Evolutionary conservation across 2,888 invertebrate genomes (phyloP), one percentile per base, ranked within the genome.

Genomic region (Epiperipatus broadwayi): DNA sequence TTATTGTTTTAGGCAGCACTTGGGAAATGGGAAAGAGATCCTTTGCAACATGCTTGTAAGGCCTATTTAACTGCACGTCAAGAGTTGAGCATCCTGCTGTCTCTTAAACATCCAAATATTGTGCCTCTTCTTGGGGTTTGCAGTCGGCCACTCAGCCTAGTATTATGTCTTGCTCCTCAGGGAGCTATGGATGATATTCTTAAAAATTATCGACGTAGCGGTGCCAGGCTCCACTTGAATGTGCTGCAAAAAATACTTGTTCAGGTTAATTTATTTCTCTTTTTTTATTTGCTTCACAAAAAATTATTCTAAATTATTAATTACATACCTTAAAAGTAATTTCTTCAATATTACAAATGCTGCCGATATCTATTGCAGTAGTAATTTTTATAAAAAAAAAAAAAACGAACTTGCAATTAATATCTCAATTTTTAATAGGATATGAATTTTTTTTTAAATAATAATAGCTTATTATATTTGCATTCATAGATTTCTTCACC

Each of bases 41-140:
- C 91, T 0, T 59, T 78, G 20, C 80, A 91, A 52, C 81, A 80
- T 44, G 83, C 89, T 1, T 87, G 87, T 52, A 83, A 89, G 57
- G 91, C 95, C 0, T 95, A 97, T 63, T 84, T 85, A 56, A 91
- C 85, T 1, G 84, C 91, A 2, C 68, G 95, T 14, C 91, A 91
- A 59, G 95, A 97, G 61, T 65, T 95, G 39, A 75, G 78, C 50
- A 85, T 95, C 44, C 64, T 97, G 35, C 57, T 76, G 38, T 74
- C 77, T 5, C 68, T 95, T 37, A 70, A 76, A 37, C 95, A 97
- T 64, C 69, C 78, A 2, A 79, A 93, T 64, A 87, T 95, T 44
- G 80, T 93, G 38, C 81, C 87, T 3, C 69, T 93, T 46, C 71
- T 85, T 22, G 93, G 89, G 1, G 76, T 85, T 38, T 85, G 87